A percentile compares a stretch with the other conserved stretches of the same genome.
These are phyloP conservation scores for Lepidotrigona ventralis DNA, from an alignment of 1,140 invertebrate species.

Conservation along the genomic window DNA sequence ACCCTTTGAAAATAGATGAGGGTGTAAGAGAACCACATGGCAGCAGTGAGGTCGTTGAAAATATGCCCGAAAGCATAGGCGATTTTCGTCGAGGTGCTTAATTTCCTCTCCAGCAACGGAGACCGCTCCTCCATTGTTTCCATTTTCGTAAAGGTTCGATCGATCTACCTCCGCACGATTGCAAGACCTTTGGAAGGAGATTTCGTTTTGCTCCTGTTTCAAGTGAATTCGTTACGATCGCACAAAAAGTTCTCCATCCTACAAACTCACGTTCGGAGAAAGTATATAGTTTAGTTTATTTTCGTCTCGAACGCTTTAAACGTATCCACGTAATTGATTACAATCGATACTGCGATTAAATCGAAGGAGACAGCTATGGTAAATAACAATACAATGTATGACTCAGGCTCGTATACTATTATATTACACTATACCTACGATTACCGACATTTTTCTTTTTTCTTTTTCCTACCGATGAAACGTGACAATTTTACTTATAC, in stretches of 20 bases:
- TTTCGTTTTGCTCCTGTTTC: neutral
- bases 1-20: conserved; percentile 93
- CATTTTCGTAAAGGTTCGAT: conserved; percentile 20
- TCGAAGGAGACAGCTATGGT: neutral
- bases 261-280: neutral
- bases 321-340: neutral
- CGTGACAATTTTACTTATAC: neutral
- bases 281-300: neutral
- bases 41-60: conserved; percentile 94
- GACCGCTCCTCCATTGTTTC: conserved; percentile 53
- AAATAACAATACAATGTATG: neutral
- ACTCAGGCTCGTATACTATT: neutral
- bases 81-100: conserved; percentile 80
- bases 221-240: conserved; percentile 8
- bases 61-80: conserved; percentile 92
- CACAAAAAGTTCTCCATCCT: neutral
- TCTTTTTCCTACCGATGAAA: neutral
- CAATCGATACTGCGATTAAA: neutral
- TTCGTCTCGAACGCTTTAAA: neutral
- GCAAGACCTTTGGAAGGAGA: neutral
- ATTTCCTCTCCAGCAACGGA: conserved; percentile 68
- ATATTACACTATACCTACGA: neutral
- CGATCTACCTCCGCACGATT: neutral
- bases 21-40: conserved; percentile 97
- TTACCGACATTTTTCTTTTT: neutral